Base-by-base conservation (phyloP, 30 jellyfish, hydroid and myxozoan genomes). In the Turritopsis rubra region DNA sequence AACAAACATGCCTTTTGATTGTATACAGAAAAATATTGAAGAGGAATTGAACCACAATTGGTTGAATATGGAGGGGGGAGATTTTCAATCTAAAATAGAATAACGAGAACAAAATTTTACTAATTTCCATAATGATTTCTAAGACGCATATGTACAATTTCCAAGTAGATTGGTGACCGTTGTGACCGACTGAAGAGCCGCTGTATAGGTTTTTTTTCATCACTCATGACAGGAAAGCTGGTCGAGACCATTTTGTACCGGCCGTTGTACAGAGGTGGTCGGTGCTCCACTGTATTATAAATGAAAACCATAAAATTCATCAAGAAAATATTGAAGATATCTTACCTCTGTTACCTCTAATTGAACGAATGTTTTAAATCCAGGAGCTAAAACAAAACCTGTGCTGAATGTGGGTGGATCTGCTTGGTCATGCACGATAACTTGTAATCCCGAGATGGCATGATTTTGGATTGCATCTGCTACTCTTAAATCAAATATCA, bases 361-460 rank as follows among this genome's bases (percentile, higher is more conserved):
- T 1, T 94, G 79, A 24, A 93, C 96, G 80, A 74, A 93, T 13
- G 96, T 88, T 72, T 93, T 85, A 82, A 93, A 93, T 29, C 99
- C 99, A 60, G 99, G 97, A 20, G 99, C 88, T 28, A 93, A 91
- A 31, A 93, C 89, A 66, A 93, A 93, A 4, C 99, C 99, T 72
- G 93, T 83, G 7, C 87, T 74, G 31, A 85, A 81, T 71, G 84
- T 79, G 21, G 99, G 96, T 8, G 96, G 85, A 52, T 88, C 96
- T 21, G 78, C 85, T 74, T 85, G 99, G 52, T 93, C 96, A 71
- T 93, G 99, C 3, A 93, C 81, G 60, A 79, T 75, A 7, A 93
- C 96, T 29, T 95, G 85, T 16, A 93, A 79, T 21, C 99, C 99
- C 17, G 97, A 91, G 27, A 81, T 91, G 31, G 89, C 88, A 1